Evolutionary conservation across 2,113 vertebrate species (phyloP), one percentile per base, ranked within the genome.

Genomic region (Colistium nudipinnis): DNA sequence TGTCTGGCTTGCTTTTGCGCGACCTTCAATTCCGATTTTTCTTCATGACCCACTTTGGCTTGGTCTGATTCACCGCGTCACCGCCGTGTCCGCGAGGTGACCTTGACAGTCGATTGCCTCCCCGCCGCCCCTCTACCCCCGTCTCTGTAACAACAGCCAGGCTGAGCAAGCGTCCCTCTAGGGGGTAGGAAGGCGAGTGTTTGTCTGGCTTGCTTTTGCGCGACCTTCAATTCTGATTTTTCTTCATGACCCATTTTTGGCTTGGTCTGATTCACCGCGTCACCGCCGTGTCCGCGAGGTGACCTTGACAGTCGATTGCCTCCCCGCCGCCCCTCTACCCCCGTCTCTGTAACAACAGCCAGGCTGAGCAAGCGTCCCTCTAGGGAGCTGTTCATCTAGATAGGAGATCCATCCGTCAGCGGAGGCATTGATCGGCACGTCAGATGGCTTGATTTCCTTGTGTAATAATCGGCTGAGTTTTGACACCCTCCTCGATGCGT

Each of bases 351-450:
- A 61, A 62, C 76, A 52, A 65, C 25, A 14, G 44, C 30, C 59
- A 61, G 63, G 80, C 80, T 73, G 78, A 80, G 75, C 43, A 14
- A 38, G 53, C 62, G 10, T 64, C 55, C 85, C 90, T 86, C 88
- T 6, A 12, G 87, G 86, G 90, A 61, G 69, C 63, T 38, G 59
- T 89, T 88, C 89, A 84, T 89, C 90, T 72, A 78, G 86, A 90
- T 88, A 80, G 72, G 78, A 85, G 85, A 83, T 52, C 82, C 85
- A 92, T 93, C 92, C 85, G 85, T 93, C 89, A 90, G 54, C 63
- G 67, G 44, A 43, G 53, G 61, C 85, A 92, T 91, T 90, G 92
- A 93, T 91, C 87, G 62, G 33, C 24, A 27, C 65, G 87, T 89
- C 87, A 73, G 85, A 81, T 65, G 78, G 71, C 86, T 90, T 91